These are phyloP conservation scores for Taxidea taxus DNA, from an alignment of 2,113 vertebrate genomes.

Conservation along the genomic window DNA sequence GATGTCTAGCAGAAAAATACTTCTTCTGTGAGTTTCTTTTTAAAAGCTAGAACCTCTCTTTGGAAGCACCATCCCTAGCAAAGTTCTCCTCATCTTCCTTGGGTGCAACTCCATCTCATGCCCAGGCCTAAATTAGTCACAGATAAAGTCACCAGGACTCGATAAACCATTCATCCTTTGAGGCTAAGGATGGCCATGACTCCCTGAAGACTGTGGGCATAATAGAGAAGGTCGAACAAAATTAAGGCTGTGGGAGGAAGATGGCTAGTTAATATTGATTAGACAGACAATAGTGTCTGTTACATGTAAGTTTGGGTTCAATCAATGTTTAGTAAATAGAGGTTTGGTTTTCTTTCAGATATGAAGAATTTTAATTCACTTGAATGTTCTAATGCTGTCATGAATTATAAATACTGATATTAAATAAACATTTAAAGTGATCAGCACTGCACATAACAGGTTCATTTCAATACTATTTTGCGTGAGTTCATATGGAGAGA, in stretches of 20 bases:
- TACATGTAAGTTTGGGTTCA: neutral
- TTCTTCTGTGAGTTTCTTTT: neutral
- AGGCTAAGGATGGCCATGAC: neutral
- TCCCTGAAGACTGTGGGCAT: neutral
- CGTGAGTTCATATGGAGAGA: constrained; percentile 20
- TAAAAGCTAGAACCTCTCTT: neutral
- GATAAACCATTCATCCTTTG: neutral
- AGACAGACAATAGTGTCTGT: neutral
- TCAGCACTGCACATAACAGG: neutral
- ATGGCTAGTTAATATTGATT: neutral
- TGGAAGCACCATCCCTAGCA: neutral
- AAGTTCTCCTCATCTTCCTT: neutral
- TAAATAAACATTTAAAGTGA: neutral
- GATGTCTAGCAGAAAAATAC: neutral
- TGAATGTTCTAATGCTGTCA: neutral
- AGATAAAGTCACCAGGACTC: too few species aligned
- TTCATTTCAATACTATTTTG: constrained; percentile 5
- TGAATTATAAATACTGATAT: neutral
- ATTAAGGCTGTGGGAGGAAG: neutral
- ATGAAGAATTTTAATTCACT: constrained; percentile 5
- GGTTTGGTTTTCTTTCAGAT: constrained; percentile 25
- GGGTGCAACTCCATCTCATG: neutral
- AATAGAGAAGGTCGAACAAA: neutral
- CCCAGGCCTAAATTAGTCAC: neutral
- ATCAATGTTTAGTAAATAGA: neutral